phyloP scores from a whole-genome alignment of 2,797 vertebrate genomes.

The Chiloscyllium punctatum region DNA sequence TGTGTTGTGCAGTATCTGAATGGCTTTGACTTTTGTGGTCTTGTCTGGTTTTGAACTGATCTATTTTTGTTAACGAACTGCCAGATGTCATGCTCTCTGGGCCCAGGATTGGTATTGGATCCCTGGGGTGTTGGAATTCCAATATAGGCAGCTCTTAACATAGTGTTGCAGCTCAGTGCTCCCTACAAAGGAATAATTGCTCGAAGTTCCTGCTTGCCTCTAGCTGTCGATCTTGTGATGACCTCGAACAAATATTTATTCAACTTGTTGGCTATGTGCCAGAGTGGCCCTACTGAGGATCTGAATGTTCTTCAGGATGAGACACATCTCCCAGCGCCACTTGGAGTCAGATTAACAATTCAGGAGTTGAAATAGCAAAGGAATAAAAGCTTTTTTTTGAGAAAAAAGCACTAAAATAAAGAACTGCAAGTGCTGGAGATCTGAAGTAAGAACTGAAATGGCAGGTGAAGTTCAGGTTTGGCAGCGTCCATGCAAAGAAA shows the following conservation, averaged over 20 bases:
- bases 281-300: not conserved
- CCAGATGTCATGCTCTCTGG: not conserved
- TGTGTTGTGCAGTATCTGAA: not conserved
- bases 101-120: not conserved
- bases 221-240: not conserved
- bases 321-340: not conserved
- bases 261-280: not conserved
- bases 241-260: not conserved
- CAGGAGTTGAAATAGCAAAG: not conserved
- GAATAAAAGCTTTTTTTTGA: not conserved
- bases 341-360: not conserved
- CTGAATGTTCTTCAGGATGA: not conserved
- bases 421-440: too few species aligned
- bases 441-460: too few species aligned
- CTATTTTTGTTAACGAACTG: not conserved
- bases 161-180: not conserved
- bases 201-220: too few species aligned
- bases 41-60: not conserved
- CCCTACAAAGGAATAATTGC: not conserved
- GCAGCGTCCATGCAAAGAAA: not conserved
- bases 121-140: not conserved
- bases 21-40: not conserved
- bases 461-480: not conserved
- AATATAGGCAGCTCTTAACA: not conserved
- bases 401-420: too few species aligned